phyloP scores from a whole-genome alignment of 2,888 invertebrate genomes.

The Deilephila elpenor region DNA sequence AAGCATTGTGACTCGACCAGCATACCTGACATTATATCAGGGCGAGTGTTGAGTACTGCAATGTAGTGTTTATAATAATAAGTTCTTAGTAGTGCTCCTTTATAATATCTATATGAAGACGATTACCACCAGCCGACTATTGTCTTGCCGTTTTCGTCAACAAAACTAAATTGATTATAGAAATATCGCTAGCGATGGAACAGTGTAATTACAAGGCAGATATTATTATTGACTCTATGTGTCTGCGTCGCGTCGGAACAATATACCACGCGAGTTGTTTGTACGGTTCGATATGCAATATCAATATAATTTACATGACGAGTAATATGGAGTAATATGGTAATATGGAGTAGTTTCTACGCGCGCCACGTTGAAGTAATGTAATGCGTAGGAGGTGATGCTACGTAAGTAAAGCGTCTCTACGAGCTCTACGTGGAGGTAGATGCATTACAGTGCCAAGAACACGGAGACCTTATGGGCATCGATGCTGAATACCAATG shows the following conservation, averaged over 20 bases:
- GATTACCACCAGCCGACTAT: no score
- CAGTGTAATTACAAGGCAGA: background rate
- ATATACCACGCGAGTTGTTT: background rate
- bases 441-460: background rate
- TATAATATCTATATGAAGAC: no score
- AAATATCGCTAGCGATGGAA: background rate
- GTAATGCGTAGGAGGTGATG: background rate
- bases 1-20: no score
- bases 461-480: background rate
- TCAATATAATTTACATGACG: background rate
- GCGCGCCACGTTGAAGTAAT: background rate
- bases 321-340: background rate
- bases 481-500: slow-evolving; percentile 4
- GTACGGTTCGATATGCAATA: background rate
- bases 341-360: background rate
- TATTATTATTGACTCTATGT: no score
- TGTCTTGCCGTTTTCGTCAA: no score
- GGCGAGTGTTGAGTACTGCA: no score
- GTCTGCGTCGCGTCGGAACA: no score
- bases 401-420: background rate
- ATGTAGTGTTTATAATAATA: no score
- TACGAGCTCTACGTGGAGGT: background rate
- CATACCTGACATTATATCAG: no score
- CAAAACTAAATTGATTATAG: no score
- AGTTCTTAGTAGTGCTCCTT: no score